phyloP scores from a whole-genome alignment of 2,797 vertebrate genomes.

The Falco concolor region DNA sequence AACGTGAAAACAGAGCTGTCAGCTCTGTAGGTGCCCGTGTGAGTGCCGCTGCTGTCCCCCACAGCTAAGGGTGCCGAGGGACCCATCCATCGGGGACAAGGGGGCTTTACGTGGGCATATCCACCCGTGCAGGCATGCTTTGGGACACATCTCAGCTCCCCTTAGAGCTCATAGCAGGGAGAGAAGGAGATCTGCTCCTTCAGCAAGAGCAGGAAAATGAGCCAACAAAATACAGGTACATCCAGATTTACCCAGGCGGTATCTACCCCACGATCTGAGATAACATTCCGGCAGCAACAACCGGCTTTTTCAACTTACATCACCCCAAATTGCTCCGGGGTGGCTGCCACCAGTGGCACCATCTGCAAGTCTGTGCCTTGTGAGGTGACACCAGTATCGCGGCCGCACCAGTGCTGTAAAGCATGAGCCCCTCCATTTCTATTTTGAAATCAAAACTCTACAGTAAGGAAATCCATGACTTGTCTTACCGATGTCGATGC shows the following conservation, averaged over 20 bases:
- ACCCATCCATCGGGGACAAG: neutral
- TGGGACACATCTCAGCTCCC: neutral
- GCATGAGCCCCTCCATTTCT: neutral
- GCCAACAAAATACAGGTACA: neutral
- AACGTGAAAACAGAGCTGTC: neutral
- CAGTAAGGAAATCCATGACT: neutral
- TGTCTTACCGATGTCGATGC: slow-evolving; percentile 73
- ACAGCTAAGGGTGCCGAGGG: neutral
- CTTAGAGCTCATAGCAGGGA: neutral
- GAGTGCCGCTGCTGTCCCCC: neutral
- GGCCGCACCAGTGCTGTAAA: neutral
- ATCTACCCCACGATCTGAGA: neutral
- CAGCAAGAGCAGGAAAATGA: neutral
- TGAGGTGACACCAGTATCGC: neutral
- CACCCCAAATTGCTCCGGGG: neutral
- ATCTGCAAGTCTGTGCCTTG: rapidly evolving
- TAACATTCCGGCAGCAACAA: neutral
- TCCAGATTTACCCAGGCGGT: neutral
- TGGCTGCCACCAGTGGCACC: neutral
- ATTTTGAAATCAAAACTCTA: neutral
- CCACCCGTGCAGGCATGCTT: rapidly evolving
- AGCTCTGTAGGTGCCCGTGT: rapidly evolving
- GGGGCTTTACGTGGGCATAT: rapidly evolving
- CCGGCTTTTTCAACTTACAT: neutral
- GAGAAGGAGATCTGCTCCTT: neutral